These are phyloP conservation scores for Herminia tarsipennalis DNA, from an alignment of 2,888 invertebrate species.

Conservation along the genomic window DNA sequence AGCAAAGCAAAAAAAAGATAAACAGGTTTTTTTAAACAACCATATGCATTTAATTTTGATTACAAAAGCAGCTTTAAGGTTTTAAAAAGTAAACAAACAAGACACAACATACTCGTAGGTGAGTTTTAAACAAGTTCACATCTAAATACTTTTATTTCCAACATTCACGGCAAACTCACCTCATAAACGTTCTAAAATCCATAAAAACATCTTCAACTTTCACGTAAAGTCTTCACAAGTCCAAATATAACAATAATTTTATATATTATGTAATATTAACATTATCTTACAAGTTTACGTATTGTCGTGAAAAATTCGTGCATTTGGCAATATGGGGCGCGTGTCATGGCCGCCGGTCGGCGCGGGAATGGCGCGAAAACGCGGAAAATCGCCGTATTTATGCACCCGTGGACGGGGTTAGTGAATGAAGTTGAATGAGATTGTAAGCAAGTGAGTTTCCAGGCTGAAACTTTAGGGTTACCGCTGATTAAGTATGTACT, in stretches of 20 bases:
- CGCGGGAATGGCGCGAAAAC: slow-evolving; percentile 68
- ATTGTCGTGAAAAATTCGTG: slow-evolving; percentile 43
- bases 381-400: slow-evolving; percentile 56
- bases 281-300: slow-evolving; percentile 32
- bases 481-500: neutral
- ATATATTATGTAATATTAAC: slow-evolving; percentile 13
- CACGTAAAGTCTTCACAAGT: slow-evolving; percentile 36
- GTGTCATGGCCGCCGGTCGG: slow-evolving; percentile 49
- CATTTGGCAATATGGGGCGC: slow-evolving; percentile 33
- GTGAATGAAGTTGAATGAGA: slow-evolving; percentile 51
- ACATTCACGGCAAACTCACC: slow-evolving; percentile 33
- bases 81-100: neutral
- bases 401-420: slow-evolving; percentile 40
- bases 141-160: neutral
- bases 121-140: no score
- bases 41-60: no score
- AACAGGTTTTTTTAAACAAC: no score
- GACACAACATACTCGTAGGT: no score
- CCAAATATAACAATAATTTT: slow-evolving; percentile 25
- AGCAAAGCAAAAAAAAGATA: no score
- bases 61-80: no score
- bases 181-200: slow-evolving; percentile 43
- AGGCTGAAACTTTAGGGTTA: neutral
- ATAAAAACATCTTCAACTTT: slow-evolving; percentile 36
- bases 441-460: slow-evolving; percentile 20